phyloP scores from a whole-genome alignment of 2,797 vertebrate species.

The Eutrigla gurnardus region DNA sequence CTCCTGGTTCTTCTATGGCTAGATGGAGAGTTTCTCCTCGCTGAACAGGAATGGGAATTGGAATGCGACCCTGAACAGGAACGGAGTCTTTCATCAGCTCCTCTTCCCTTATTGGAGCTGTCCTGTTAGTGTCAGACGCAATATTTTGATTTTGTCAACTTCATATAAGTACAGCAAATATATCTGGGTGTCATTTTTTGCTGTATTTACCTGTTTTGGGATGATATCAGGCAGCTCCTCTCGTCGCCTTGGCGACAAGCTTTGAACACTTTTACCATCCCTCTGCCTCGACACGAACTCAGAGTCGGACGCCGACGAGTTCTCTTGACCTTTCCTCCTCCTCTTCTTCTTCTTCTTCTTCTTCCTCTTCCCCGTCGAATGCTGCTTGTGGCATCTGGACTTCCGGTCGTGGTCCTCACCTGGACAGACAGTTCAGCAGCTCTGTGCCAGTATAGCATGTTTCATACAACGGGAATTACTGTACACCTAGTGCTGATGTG shows the following conservation, averaged over 20 bases:
- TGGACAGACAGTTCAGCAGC: slow-evolving; percentile 54
- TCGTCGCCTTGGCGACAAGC: slow-evolving; percentile 22
- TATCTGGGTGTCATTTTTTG: background rate
- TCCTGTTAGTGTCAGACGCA: slow-evolving; percentile 55
- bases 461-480: background rate
- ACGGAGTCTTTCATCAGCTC: slow-evolving; percentile 35
- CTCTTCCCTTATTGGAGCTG: slow-evolving; percentile 58
- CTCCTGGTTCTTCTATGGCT: slow-evolving; percentile 39
- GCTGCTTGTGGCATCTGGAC: slow-evolving; percentile 88
- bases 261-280: slow-evolving; percentile 8
- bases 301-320: slow-evolving; percentile 74
- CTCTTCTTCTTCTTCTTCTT: slow-evolving; percentile 91
- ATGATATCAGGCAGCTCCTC: slow-evolving; percentile 83
- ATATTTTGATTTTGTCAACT: too few relatives aligned
- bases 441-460: background rate
- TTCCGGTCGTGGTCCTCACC: slow-evolving; percentile 81
- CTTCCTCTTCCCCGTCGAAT: slow-evolving; percentile 86
- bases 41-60: slow-evolving; percentile 61
- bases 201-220: slow-evolving; percentile 77
- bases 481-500: too few relatives aligned
- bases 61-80: slow-evolving; percentile 64
- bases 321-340: slow-evolving; percentile 88
- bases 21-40: slow-evolving; percentile 48
- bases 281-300: slow-evolving; percentile 55
- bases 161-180: background rate